phyloP scores from a whole-genome alignment of 1,140 invertebrate species.

The Drosophila tristis region DNA sequence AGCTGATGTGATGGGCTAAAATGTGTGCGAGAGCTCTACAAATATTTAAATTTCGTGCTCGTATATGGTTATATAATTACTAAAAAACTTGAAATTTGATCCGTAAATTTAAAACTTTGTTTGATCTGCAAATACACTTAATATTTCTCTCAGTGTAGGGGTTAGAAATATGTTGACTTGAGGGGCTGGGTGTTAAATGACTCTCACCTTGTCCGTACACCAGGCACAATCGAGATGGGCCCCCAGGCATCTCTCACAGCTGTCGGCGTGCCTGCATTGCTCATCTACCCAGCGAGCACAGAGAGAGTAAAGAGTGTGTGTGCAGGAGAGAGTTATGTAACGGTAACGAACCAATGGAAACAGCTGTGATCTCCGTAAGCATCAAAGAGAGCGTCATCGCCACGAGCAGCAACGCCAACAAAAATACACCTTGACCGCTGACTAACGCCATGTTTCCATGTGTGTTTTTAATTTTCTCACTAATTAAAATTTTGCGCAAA shows the following conservation, averaged over 20 bases:
- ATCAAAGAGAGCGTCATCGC: neutral
- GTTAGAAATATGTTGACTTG: too few relatives aligned
- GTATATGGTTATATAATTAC: too few relatives aligned
- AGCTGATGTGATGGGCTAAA: too few relatives aligned
- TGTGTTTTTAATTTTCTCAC: slow-evolving; percentile 13
- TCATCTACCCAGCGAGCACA: slow-evolving; percentile 46
- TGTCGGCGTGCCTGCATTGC: slow-evolving; percentile 66
- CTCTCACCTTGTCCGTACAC: slow-evolving; percentile 84
- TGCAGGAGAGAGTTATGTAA: slow-evolving; percentile 43
- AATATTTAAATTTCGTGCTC: too few relatives aligned
- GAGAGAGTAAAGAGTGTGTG: neutral
- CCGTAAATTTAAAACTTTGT: too few relatives aligned
- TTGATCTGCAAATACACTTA: too few relatives aligned
- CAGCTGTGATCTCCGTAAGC: slow-evolving; percentile 14
- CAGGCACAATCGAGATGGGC: slow-evolving; percentile 77
- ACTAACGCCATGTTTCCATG: slow-evolving; percentile 35
- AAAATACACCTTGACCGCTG: slow-evolving; percentile 8
- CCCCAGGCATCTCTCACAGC: slow-evolving; percentile 80
- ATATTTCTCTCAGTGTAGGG: too few relatives aligned
- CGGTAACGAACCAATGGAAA: slow-evolving; percentile 39
- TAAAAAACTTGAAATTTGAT: too few relatives aligned
- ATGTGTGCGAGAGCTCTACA: too few relatives aligned
- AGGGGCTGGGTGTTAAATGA: too few relatives aligned
- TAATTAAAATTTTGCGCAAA: neutral
- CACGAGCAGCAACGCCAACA: neutral